phyloP scores from a whole-genome alignment of 2,113 vertebrate genomes.

The Crocuta crocuta region DNA sequence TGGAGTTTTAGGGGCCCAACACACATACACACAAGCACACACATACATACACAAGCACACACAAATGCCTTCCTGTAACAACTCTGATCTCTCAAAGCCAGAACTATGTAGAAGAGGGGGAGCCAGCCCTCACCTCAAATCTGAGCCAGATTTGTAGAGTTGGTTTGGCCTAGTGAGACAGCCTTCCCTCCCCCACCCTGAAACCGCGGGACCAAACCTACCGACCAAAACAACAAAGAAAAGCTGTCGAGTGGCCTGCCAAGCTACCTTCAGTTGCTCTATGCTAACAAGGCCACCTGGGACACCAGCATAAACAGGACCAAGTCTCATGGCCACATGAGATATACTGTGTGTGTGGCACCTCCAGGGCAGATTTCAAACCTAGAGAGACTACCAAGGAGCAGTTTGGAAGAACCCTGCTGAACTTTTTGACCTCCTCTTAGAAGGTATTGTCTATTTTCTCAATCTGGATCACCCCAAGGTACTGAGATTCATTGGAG shows the following conservation, averaged over 20 bases:
- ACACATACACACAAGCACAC: background rate
- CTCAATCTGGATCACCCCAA: background rate
- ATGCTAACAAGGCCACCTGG: conserved; percentile 51
- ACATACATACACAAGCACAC: background rate
- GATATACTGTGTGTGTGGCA: background rate
- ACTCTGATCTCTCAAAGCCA: background rate
- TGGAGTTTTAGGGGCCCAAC: background rate
- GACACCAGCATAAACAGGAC: background rate
- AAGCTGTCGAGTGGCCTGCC: background rate
- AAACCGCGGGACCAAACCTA: conserved; percentile 38
- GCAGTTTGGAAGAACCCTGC: background rate
- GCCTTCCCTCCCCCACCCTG: background rate
- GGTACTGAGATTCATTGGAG: background rate
- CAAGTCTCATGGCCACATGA: background rate
- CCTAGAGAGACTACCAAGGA: background rate
- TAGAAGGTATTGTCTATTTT: background rate
- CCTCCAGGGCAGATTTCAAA: background rate
- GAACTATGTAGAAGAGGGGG: background rate
- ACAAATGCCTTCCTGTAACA: background rate
- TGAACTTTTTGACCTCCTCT: background rate
- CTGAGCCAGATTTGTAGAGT: background rate
- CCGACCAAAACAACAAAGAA: conserved; percentile 22
- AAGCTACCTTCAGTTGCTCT: background rate
- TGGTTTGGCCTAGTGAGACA: background rate
- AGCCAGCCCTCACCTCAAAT: background rate